phyloP scores from a whole-genome alignment of 2,888 invertebrate species.

The Ophonus ardosiacus region DNA sequence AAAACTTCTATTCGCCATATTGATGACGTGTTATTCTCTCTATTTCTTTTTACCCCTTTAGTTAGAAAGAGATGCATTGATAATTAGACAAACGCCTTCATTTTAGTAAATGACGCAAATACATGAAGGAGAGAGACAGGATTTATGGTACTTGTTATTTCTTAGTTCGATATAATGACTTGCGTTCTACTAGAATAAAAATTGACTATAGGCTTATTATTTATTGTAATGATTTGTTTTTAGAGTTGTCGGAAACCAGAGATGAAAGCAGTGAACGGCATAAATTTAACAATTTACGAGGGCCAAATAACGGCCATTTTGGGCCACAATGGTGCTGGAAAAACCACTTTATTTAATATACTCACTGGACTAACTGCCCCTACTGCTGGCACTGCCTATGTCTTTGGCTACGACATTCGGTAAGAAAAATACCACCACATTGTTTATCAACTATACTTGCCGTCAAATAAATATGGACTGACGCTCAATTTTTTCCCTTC shows the following conservation, averaged over 20 bases:
- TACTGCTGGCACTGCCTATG: conserved; percentile 84
- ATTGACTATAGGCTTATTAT: not conserved
- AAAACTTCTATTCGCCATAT: too few relatives aligned
- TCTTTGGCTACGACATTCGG: conserved; percentile 87
- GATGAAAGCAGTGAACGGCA: conserved; percentile 86
- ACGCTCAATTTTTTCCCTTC: too few relatives aligned
- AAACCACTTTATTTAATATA: conserved; percentile 91
- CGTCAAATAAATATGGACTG: too few relatives aligned
- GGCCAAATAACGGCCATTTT: conserved; percentile 91
- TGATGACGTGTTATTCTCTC: too few relatives aligned
- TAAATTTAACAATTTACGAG: conserved; percentile 90
- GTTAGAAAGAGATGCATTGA: too few relatives aligned
- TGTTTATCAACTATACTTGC: not conserved
- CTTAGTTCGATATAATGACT: too few relatives aligned
- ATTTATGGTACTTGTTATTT: too few relatives aligned
- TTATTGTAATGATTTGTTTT: not conserved
- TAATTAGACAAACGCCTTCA: too few relatives aligned
- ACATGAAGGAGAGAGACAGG: too few relatives aligned
- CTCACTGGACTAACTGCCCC: conserved; percentile 88
- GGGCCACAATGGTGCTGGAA: conserved; percentile 93
- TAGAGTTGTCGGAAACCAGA: conserved; percentile 83
- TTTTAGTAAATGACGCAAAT: too few relatives aligned
- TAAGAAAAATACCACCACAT: conserved; percentile 69
- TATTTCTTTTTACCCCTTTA: too few relatives aligned
- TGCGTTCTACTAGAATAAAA: too few relatives aligned